phyloP scores from a whole-genome alignment of 2,113 vertebrate species.

The Shinisaurus crocodilurus region DNA sequence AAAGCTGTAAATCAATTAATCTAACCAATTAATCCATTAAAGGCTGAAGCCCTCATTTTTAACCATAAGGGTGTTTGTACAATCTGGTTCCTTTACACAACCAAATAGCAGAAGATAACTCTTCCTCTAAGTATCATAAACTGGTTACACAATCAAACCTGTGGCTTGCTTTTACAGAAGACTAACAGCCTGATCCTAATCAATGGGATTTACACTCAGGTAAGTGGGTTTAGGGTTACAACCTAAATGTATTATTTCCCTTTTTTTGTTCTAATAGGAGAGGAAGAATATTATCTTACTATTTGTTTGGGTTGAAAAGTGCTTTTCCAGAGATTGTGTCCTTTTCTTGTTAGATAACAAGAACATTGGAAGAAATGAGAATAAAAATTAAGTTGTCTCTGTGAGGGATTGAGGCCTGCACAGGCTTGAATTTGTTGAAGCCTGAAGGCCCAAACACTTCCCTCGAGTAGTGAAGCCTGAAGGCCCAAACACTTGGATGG shows the following conservation, averaged over 20 bases:
- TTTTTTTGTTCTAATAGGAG: neutral
- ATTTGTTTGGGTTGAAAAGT: neutral
- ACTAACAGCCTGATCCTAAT: neutral
- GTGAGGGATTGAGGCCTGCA: no score
- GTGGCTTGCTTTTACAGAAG: neutral
- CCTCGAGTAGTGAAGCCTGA: no score
- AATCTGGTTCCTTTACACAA: neutral
- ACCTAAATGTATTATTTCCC: neutral
- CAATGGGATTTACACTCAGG: neutral
- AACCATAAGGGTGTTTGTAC: neutral
- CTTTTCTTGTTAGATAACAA: neutral
- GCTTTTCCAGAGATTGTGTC: neutral
- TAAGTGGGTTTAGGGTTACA: neutral
- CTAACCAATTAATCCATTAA: neutral
- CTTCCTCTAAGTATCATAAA: neutral
- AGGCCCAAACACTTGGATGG: no score
- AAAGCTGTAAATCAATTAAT: neutral
- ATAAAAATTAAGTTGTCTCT: neutral
- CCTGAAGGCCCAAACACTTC: no score
- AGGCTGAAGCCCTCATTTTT: neutral
- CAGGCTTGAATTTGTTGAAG: no score
- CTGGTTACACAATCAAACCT: neutral
- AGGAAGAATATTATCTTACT: neutral
- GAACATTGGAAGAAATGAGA: neutral
- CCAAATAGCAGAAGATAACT: neutral